phyloP scores from a whole-genome alignment of 2,113 vertebrate species.

The Pao palembangensis region DNA sequence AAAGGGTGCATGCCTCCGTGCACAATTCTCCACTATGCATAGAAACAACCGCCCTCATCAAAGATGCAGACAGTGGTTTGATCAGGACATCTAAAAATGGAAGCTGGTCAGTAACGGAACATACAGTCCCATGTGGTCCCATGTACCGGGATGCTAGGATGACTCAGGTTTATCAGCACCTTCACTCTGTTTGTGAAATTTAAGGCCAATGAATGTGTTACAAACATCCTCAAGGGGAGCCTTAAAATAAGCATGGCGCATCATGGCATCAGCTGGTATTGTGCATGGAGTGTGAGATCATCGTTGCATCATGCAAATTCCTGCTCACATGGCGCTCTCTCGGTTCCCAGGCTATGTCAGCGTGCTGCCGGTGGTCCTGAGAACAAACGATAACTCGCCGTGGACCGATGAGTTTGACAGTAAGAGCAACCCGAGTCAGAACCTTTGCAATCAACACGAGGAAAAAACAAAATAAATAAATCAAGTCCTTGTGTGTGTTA shows the following conservation, averaged over 20 bases:
- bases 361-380: conserved; percentile 84
- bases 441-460: too few relatives aligned
- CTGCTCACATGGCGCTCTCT: conserved; percentile 25
- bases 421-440: conserved; percentile 67
- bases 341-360: conserved; percentile 79
- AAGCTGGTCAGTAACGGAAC: conserved; percentile 41
- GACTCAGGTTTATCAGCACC: conserved; percentile 16
- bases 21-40: conserved; percentile 64
- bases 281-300: conserved; percentile 27
- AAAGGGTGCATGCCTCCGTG: conserved; percentile 69
- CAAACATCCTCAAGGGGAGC: conserved; percentile 27
- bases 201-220: conserved; percentile 15
- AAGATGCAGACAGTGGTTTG: conserved; percentile 52
- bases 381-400: conserved; percentile 77
- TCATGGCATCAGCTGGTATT: conserved; percentile 25
- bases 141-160: conserved; percentile 21
- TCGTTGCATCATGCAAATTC: conserved; percentile 29
- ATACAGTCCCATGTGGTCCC: conserved; percentile 2
- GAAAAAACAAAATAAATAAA: too few relatives aligned
- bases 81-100: conserved; percentile 66
- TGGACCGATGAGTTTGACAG: conserved; percentile 93
- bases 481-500: too few relatives aligned
- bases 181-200: conserved; percentile 56
- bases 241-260: conserved; percentile 26
- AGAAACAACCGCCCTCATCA: conserved; percentile 45